Percentiles rank a stretch among this genome's conserved stretches.
phyloP scores from a whole-genome alignment of 2,797 vertebrate species.

The Selene dorsalis region DNA sequence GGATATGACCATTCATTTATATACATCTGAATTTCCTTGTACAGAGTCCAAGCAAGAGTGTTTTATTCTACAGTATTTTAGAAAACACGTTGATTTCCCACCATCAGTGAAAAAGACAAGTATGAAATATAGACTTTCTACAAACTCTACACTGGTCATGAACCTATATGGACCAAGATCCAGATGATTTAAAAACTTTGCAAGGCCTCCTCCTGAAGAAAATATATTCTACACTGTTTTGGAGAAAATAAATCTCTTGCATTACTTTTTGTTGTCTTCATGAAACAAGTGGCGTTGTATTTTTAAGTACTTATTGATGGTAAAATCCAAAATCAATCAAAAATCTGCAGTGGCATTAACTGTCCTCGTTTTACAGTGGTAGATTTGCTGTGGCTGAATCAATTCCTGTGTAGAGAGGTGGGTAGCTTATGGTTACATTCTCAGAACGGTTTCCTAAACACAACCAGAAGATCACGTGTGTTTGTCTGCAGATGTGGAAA shows the following conservation, averaged over 20 bases:
- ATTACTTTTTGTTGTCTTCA: too few species aligned
- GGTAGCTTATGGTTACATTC: background rate
- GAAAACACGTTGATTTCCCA: background rate
- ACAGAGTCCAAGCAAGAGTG: background rate
- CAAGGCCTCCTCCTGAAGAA: too few species aligned
- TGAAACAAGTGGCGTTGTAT: too few species aligned
- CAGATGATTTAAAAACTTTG: too few species aligned
- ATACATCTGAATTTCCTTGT: background rate
- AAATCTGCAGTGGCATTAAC: background rate
- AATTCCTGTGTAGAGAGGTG: slow-evolving; percentile 12
- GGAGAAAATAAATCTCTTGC: too few species aligned
- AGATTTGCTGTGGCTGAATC: background rate
- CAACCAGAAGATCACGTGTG: background rate
- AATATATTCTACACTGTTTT: too few species aligned
- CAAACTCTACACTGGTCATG: too few species aligned
- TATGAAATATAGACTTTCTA: too few species aligned
- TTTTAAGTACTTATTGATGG: too few species aligned
- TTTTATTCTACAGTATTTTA: background rate
- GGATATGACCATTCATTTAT: background rate
- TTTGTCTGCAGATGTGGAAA: background rate
- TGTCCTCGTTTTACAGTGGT: background rate
- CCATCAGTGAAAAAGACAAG: background rate
- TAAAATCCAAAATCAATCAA: too few species aligned
- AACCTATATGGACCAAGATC: too few species aligned
- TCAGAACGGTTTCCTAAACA: slow-evolving; percentile 6